Base-by-base conservation (phyloP, 30 jellyfish, hydroid and myxozoan genomes). In the Turritopsis dohrnii region DNA sequence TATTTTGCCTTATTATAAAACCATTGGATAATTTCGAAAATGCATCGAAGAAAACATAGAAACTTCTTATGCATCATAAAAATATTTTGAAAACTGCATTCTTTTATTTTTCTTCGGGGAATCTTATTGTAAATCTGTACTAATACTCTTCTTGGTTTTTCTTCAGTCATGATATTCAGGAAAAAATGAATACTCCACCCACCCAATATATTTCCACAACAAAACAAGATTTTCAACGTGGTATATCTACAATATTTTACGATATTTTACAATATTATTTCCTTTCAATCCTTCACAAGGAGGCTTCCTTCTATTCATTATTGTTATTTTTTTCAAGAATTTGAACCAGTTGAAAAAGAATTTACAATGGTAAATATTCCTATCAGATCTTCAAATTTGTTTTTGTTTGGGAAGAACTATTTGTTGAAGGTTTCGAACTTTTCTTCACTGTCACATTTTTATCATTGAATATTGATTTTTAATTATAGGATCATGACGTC, bases 141-240 rank as follows among this genome's bases (percentile, higher is more conserved):
- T 41, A 3, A n/a, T n/a, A n/a, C 13, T 41, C 9, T 41, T 13
- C 60, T 41, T 41, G 60, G 60, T 65, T 28, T 1, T 65, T 27
- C 28, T 31, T 13, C 53, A 89, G 96, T 53, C 65, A 81, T 3
- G 91, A 85, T 75, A 86, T 89, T 22, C 75, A 73, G 52, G 80
- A 89, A 71, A 90, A 85, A 81, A 66, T 65, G 72, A 80, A 76
- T 29, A 86, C 96, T 17, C 96, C 96, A 54, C 30, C 82, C 24
- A 75, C 84, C 1, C 94, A 89, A 28, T 89, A 79, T 65, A 82
- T 90, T 20, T 89, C 96, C 28, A 89, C 96, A 31, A 89, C 94
- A 3, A 89, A 89, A 66, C 81, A 28, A 52, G 94, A 89, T 69
- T 89, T 72, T 65, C 60, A 81, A 25, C 66, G 79, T 74, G 96